These are phyloP conservation scores for Hybos culiciformis DNA, from an alignment of 2,888 invertebrate genomes.

Conservation along the genomic window DNA sequence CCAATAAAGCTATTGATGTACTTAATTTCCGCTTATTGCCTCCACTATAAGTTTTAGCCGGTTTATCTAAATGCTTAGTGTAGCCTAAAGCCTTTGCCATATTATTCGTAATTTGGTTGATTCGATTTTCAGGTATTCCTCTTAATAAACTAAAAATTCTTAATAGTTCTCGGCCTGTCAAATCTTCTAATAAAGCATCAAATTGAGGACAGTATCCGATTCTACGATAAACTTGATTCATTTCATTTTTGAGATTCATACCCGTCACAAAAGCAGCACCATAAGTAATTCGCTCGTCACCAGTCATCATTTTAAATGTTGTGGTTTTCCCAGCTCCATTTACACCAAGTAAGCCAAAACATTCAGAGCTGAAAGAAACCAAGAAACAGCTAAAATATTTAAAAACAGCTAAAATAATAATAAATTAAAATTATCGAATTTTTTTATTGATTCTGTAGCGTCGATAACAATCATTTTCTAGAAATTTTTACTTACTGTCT, in stretches of 20 bases:
- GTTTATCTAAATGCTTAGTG: conserved; percentile 46
- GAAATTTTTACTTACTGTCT: conserved; percentile 25
- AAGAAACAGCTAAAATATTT: no score
- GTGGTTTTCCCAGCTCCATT: conserved; percentile 82
- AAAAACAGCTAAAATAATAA: no score
- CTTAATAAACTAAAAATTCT: conserved; percentile 48
- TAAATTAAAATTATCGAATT: no score
- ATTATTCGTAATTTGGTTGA: conserved; percentile 24
- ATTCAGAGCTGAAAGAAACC: conserved; percentile 57
- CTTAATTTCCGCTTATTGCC: conserved; percentile 63
- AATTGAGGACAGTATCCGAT: conserved; percentile 67
- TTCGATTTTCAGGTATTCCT: conserved; percentile 39
- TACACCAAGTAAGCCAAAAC: conserved; percentile 69
- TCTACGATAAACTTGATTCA: conserved; percentile 44
- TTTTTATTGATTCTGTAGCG: no score
- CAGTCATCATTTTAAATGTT: conserved; percentile 83
- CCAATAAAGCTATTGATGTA: conserved; percentile 55
- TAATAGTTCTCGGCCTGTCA: conserved; percentile 56
- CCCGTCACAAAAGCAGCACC: conserved; percentile 58
- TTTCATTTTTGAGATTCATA: conserved; percentile 38
- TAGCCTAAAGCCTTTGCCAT: conserved; percentile 44
- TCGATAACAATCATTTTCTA: not conserved
- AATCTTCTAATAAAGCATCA: conserved; percentile 54
- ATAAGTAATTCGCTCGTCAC: conserved; percentile 55
- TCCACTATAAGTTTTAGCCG: conserved; percentile 48